Conservation (phyloP, 2,888 invertebrate genomes). For the Macaria notata region DNA sequence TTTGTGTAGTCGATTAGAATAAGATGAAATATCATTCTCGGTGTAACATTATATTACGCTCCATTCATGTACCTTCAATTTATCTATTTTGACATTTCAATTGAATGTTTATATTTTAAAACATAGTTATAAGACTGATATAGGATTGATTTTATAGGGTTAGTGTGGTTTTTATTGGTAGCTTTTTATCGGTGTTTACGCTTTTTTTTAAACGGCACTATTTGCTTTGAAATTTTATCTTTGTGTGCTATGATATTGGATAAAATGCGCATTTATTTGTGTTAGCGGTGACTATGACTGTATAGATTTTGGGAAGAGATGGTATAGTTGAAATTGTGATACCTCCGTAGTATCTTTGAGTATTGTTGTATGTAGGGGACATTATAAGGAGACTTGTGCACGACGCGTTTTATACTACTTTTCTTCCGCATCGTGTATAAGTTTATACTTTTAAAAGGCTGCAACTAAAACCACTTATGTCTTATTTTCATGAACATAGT, state of each 20-base stretch:
- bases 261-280: slow-evolving; percentile 44
- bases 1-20: slow-evolving; percentile 66
- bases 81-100: slow-evolving; percentile 41
- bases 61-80: slow-evolving; percentile 43
- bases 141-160: slow-evolving; percentile 58
- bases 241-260: slow-evolving; percentile 48
- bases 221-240: slow-evolving; percentile 45
- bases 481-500: too few relatives aligned
- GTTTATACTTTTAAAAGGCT: slow-evolving; percentile 21
- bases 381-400: slow-evolving; percentile 29
- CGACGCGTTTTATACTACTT: slow-evolving; percentile 30
- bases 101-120: slow-evolving; percentile 53
- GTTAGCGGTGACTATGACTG: slow-evolving; percentile 46
- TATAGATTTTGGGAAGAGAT: slow-evolving; percentile 37
- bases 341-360: slow-evolving; percentile 55
- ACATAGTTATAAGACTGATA: slow-evolving; percentile 78
- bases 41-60: slow-evolving; percentile 55
- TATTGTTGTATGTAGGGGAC: slow-evolving; percentile 52
- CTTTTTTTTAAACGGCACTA: slow-evolving; percentile 62
- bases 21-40: slow-evolving; percentile 51
- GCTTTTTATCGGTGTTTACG: slow-evolving; percentile 36
- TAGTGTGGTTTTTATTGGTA: slow-evolving; percentile 38
- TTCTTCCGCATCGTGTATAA: slow-evolving; percentile 14
- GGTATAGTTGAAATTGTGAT: slow-evolving; percentile 61
- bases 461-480: not conserved